A percentile compares a stretch with the other conserved stretches of the same genome.
Evolutionary conservation across 1,140 invertebrate genomes (phyloP).

Genomic region (Sitodiplosis mosellana): DNA sequence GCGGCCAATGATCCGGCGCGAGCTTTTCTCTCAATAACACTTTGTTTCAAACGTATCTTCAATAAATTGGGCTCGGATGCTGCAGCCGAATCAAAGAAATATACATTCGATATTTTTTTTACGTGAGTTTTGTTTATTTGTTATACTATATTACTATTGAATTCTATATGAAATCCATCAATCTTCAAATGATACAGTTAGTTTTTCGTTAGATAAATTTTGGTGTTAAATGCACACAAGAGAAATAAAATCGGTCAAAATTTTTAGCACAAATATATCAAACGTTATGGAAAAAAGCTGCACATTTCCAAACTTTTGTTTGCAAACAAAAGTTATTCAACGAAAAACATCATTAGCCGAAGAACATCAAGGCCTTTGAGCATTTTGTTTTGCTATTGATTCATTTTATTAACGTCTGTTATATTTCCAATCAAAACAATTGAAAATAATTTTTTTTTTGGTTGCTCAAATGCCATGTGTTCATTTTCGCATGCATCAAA

Average conservation of each 20-base stretch:
- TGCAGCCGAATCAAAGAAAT: slow-evolving; percentile 24
- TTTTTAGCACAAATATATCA: neutral
- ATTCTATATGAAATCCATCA: too few relatives aligned
- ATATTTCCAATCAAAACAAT: too few relatives aligned
- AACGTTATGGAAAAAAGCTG: neutral
- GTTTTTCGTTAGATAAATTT: neutral
- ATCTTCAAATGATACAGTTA: neutral
- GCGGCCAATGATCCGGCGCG: slow-evolving; percentile 62
- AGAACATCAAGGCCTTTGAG: neutral
- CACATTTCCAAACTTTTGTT: neutral
- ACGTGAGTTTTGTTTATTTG: neutral
- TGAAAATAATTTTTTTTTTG: too few relatives aligned
- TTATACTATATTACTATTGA: neutral
- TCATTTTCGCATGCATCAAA: neutral
- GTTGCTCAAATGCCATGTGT: neutral
- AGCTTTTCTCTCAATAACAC: slow-evolving; percentile 74
- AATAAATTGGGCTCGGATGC: slow-evolving; percentile 94
- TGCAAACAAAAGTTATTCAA: slow-evolving; percentile 4
- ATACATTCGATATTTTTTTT: neutral
- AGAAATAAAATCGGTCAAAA: neutral
- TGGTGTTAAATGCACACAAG: neutral
- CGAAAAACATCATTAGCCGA: neutral
- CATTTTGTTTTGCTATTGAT: neutral
- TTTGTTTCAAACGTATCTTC: slow-evolving; percentile 90
- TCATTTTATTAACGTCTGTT: neutral